phyloP scores from a whole-genome alignment of 2,113 vertebrate genomes.

The Morone saxatilis region DNA sequence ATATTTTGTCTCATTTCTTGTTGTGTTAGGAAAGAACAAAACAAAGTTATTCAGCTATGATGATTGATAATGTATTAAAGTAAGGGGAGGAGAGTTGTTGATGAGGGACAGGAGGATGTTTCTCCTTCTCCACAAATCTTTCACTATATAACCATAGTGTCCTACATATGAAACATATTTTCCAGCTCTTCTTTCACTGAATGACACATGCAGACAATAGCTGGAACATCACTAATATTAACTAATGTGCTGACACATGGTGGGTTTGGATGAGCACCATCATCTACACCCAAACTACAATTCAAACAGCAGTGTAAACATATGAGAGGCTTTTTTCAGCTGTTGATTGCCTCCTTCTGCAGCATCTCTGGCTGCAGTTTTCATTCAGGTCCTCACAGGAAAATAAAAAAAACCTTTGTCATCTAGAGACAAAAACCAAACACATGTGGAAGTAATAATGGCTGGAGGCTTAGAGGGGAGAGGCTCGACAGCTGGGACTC shows the following conservation, averaged over 20 bases:
- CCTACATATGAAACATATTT: not conserved
- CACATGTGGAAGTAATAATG: constrained; percentile 39
- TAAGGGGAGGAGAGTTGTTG: too few species aligned
- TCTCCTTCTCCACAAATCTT: not conserved
- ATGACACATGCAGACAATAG: not conserved
- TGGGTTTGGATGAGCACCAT: not conserved
- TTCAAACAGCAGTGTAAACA: not conserved
- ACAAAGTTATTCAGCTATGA: not conserved
- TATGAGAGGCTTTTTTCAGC: constrained; percentile 8
- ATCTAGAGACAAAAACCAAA: not conserved
- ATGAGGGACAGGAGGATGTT: too few species aligned
- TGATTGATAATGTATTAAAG: not conserved
- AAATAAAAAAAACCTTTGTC: constrained; percentile 3
- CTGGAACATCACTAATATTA: not conserved
- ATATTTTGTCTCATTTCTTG: not conserved
- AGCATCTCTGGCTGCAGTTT: not conserved
- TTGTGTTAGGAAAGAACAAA: too few species aligned
- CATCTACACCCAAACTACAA: not conserved
- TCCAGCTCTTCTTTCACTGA: not conserved
- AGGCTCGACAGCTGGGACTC: constrained; percentile 31
- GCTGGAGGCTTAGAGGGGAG: constrained; percentile 18
- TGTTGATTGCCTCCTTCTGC: not conserved
- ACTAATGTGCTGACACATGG: not conserved
- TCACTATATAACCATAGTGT: not conserved
- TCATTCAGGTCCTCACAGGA: constrained; percentile 7